phyloP scores from a whole-genome alignment of 1,140 invertebrate genomes.

The Zaprionus ghesquierei region DNA sequence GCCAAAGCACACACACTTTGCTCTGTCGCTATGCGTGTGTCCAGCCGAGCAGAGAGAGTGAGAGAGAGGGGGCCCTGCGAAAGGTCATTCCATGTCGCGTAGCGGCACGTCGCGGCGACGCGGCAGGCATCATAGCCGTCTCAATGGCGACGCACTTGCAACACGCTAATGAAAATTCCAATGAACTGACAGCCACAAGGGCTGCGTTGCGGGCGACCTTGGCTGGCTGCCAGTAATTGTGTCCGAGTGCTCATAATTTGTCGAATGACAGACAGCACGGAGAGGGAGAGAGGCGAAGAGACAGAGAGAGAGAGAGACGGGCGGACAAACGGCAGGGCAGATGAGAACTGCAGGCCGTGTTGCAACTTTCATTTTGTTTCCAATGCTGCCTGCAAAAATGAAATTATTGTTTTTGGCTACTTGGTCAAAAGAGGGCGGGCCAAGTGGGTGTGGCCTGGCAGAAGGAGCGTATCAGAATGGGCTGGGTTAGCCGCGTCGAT shows the following conservation, averaged over 20 bases:
- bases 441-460: not conserved
- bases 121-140: conserved; percentile 41
- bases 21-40: conserved; percentile 31
- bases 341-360: conserved; percentile 51
- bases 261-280: conserved; percentile 4
- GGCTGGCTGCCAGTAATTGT: conserved; percentile 69
- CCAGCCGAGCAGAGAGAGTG: conserved; percentile 19
- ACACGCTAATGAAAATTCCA: conserved; percentile 75
- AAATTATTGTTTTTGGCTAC: conserved; percentile 56
- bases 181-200: conserved; percentile 61
- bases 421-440: not conserved
- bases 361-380: not conserved
- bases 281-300: not conserved
- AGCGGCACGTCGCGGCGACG: not conserved
- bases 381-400: not conserved
- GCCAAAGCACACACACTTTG: not conserved
- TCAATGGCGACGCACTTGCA: conserved; percentile 75
- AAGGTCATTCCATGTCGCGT: conserved; percentile 50
- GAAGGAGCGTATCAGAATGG: not conserved
- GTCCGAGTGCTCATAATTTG: conserved; percentile 76
- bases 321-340: not conserved
- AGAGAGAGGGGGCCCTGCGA: conserved; percentile 4
- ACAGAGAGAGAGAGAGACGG: not conserved
- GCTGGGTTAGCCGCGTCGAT: conserved; percentile 1
- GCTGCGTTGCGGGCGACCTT: conserved; percentile 53